Evolutionary conservation across 2,113 vertebrate species (phyloP).

Genomic region (Riparia riparia): DNA sequence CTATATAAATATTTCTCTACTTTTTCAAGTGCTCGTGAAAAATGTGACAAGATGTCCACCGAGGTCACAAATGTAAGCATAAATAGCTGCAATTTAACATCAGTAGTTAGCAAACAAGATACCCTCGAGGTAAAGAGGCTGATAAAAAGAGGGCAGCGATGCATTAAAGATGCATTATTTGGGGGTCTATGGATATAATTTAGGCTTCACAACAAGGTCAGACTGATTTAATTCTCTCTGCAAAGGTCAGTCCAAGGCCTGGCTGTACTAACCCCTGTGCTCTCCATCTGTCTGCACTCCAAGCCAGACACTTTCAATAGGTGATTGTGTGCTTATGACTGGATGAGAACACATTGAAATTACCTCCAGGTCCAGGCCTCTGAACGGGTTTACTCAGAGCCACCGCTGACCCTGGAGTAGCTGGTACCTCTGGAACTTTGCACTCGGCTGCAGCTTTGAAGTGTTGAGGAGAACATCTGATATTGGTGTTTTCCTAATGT

Average conservation of each 20-base stretch:
- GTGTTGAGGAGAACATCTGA: neutral
- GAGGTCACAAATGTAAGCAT: slow-evolving; percentile 61
- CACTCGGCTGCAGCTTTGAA: neutral
- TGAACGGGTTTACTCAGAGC: neutral
- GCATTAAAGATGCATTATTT: slow-evolving; percentile 73
- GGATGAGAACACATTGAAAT: slow-evolving; percentile 71
- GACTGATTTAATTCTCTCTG: slow-evolving; percentile 71
- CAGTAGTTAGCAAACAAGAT: slow-evolving; percentile 68
- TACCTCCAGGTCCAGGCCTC: slow-evolving; percentile 28
- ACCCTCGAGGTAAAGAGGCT: slow-evolving; percentile 65
- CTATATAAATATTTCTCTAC: neutral
- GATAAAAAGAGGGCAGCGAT: slow-evolving; percentile 66
- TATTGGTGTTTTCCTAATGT: neutral
- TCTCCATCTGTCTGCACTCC: slow-evolving; percentile 69
- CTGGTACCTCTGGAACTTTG: slow-evolving; percentile 42
- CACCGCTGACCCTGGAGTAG: neutral
- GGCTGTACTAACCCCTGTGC: slow-evolving; percentile 69
- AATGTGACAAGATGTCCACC: slow-evolving; percentile 56
- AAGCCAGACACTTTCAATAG: slow-evolving; percentile 74
- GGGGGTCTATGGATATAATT: slow-evolving; percentile 71
- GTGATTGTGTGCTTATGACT: slow-evolving; percentile 73
- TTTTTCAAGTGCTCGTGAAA: slow-evolving; percentile 49
- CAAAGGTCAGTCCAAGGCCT: slow-evolving; percentile 74
- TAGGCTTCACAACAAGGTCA: slow-evolving; percentile 68
- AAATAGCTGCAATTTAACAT: slow-evolving; percentile 69